Evolutionary conservation across 2,113 vertebrate species (phyloP).

Genomic region (Halcyon senegalensis): DNA sequence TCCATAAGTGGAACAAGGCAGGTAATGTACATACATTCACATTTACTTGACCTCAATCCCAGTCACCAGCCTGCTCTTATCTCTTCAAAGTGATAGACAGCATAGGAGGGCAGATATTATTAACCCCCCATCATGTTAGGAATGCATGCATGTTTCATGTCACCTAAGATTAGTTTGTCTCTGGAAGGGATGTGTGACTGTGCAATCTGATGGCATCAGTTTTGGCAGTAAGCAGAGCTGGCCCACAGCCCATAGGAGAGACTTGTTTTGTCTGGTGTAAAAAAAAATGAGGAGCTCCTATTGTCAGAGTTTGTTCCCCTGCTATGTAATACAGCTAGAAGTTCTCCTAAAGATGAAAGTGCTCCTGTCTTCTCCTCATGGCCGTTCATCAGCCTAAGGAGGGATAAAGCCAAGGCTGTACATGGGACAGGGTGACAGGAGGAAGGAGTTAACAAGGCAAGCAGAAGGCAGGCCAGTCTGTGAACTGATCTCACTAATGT

Average conservation of each 20-base stretch:
- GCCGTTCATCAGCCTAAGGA: background rate
- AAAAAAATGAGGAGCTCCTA: background rate
- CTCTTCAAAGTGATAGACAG: background rate
- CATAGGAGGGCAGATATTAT: background rate
- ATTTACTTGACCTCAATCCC: background rate
- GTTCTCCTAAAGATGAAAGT: background rate
- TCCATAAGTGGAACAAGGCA: background rate
- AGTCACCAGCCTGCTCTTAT: background rate
- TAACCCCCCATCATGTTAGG: background rate
- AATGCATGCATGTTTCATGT: background rate
- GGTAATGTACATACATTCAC: background rate
- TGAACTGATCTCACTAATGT: conserved; percentile 19
- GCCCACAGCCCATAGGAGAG: background rate
- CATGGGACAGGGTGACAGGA: accelerated
- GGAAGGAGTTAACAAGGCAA: conserved; percentile 18
- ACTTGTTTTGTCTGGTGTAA: background rate
- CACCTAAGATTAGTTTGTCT: background rate
- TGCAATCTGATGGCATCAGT: background rate
- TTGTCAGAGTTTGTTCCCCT: background rate
- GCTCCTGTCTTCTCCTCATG: background rate
- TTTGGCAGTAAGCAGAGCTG: background rate
- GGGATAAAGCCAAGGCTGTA: background rate
- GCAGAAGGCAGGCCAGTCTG: conserved; percentile 10
- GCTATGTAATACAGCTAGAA: background rate
- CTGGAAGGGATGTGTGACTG: background rate